Evolutionary conservation across 2,888 invertebrate genomes (phyloP), one percentile per base, ranked within the genome.

Genomic region (Drosophila infuscata): DNA sequence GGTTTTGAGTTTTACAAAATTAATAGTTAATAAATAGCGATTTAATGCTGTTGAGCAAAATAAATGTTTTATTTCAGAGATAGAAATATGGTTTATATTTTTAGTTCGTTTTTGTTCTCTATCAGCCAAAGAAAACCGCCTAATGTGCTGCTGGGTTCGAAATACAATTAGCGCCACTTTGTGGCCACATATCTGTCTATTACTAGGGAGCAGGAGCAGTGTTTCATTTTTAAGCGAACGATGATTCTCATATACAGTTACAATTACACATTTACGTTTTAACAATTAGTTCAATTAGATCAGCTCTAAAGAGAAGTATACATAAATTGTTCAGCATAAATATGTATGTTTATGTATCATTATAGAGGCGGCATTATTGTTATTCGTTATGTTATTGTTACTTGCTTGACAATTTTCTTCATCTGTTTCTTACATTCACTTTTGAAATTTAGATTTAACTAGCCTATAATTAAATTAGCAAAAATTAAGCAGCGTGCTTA

Each of bases 301-400:
- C 46, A 41, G 46, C 51, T 73, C 79, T 79, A 80, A 80, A 70
- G 70, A 76, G 61, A 72, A 76, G 78, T 78, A 88, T 77, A 85
- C 78, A 87, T 86, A 82, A 72, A 83, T 76, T 66, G 67, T 80
- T 86, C 71, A 84, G 84, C 87, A 73, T 86, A 87, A 82, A 84
- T 83, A 83, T 54, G 25, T 36, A 25, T 89, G 70, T 83, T 60
- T 69, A 25, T 89, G 36, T 72, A 43, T 65, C 51, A 75, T 77
- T 81, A 74, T 79, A 83, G 74, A 89, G 86, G 83, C 83, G 89
- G 74, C 76, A 88, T 83, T 88, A 86, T 89, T 89, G 86, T 89
- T 87, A 82, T 84, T 76, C 56, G 73, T 88, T 81, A 76, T 30
- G 38, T 76, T 75, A 68, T 75, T 77, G 61, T 82, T 76, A 71